A percentile compares a stretch with the other conserved stretches of the same genome.
Conservation (phyloP, 2,888 invertebrate species). For the Scrobipalpa costella region DNA sequence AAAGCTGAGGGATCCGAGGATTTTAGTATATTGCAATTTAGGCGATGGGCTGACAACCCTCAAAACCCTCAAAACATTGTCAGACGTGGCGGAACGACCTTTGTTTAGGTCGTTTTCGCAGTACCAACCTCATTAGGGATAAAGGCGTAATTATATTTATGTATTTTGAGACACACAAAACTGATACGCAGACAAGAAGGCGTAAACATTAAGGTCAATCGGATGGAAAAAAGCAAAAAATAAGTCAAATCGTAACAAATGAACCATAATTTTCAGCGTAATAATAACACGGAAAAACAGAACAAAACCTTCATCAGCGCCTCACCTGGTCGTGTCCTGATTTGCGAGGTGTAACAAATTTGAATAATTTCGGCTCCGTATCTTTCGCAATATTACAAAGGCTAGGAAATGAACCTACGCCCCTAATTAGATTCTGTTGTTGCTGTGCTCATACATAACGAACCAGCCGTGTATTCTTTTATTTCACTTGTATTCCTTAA, state of each 20-base stretch:
- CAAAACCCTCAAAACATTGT: no score
- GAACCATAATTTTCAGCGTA: background rate
- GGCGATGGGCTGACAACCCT: no score
- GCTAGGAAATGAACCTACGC: constrained; percentile 35
- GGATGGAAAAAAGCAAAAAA: background rate
- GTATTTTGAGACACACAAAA: no score
- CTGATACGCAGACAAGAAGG: no score
- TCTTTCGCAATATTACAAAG: constrained; percentile 34
- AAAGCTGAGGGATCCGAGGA: no score
- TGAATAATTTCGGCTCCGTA: constrained; percentile 35
- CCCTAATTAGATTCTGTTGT: constrained; percentile 34
- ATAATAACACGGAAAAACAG: background rate
- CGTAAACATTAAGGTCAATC: no score
- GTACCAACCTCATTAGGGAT: no score
- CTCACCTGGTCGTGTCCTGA: background rate
- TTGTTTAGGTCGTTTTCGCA: no score
- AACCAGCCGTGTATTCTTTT: background rate
- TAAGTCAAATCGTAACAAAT: background rate
- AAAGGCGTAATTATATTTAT: no score
- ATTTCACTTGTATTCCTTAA: background rate
- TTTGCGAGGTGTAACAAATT: constrained; percentile 31
- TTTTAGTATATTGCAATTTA: no score
- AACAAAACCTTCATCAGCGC: constrained; percentile 10
- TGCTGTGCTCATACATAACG: constrained; percentile 22
- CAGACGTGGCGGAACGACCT: no score